Conservation (phyloP, 2,113 vertebrate genomes). For the Campylomormyrus tamandua region DNA sequence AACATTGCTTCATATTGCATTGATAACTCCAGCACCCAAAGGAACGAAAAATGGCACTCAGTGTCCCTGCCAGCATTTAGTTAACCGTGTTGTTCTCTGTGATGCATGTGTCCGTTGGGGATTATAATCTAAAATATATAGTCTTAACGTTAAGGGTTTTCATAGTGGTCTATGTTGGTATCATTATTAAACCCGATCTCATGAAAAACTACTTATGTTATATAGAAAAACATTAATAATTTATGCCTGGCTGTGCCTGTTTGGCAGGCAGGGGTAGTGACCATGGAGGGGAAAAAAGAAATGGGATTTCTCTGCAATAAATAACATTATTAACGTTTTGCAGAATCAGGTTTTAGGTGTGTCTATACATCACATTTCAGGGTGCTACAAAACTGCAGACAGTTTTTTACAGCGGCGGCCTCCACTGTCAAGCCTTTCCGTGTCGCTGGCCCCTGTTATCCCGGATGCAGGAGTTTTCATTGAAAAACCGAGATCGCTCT, state of each 20-base stretch:
- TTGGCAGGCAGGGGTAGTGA: background rate
- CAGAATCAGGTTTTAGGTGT: conserved; percentile 1
- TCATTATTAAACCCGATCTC: background rate
- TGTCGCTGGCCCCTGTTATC: background rate
- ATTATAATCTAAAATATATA: background rate
- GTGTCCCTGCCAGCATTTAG: background rate
- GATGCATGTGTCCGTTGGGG: background rate
- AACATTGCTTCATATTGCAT: background rate
- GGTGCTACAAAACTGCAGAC: background rate
- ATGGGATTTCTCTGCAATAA: background rate
- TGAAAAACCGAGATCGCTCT: background rate
- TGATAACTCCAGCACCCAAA: background rate
- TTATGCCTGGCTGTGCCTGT: background rate
- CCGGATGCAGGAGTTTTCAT: background rate
- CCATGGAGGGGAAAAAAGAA: background rate
- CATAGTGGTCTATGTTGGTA: background rate
- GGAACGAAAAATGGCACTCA: background rate
- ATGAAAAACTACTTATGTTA: conserved; percentile 1
- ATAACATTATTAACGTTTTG: conserved; percentile 2
- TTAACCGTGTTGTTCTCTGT: background rate
- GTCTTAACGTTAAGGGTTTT: background rate
- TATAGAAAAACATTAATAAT: conserved; percentile 9
- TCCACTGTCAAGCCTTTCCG: background rate
- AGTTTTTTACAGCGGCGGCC: background rate
- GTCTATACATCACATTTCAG: background rate